Evolutionary conservation across 2,113 vertebrate genomes (phyloP), one percentile per base, ranked within the genome.

Genomic region (Phalacrocorax aristotelis): DNA sequence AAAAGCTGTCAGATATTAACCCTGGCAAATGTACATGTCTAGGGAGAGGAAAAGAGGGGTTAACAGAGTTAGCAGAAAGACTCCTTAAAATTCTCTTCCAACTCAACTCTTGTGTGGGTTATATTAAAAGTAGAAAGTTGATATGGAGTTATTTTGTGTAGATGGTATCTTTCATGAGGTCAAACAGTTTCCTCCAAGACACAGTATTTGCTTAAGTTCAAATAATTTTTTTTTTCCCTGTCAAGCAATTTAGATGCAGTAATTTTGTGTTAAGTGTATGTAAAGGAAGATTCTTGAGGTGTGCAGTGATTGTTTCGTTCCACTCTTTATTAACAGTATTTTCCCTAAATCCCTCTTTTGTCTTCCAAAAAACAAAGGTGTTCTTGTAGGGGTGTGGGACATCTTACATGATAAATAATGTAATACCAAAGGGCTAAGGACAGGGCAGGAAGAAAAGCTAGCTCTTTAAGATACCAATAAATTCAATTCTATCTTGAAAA

Each of bases 261-360:
- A 96, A 93, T 90, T 97, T 71, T 91, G 80, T 95, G 89, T 94
- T 97, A 95, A 95, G 92, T 68, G 66, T 96, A 94, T 83, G 74
- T 93, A 96, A 97, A 96, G 79, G n/a, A 93, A 78, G 74, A 88
- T 91, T 87, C 49, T 78, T 97, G 87, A 95, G 75, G 87, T 97
- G 84, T 93, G 94, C 97, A 97, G 71, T 89, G 95, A 64, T 93
- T 27, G 5, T 91, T 97, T 95, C 92, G 74, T 85, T 97, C 58
- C 72, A 93, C 78, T 95, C 84, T 96, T 87, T 95, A 71, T 95
- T 85, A 96, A 95, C 79, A 87, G 21, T 81, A 72, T 77, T 64
- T 93, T 85, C 34, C 70, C 76, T 78, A 87, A 95, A 87, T 60
- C 42, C 19, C 42, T 32, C 42, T 71, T 92, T 77, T 68, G 10